Evolutionary conservation across 1,140 invertebrate genomes (phyloP).

Genomic region (Pomacea maculata): DNA sequence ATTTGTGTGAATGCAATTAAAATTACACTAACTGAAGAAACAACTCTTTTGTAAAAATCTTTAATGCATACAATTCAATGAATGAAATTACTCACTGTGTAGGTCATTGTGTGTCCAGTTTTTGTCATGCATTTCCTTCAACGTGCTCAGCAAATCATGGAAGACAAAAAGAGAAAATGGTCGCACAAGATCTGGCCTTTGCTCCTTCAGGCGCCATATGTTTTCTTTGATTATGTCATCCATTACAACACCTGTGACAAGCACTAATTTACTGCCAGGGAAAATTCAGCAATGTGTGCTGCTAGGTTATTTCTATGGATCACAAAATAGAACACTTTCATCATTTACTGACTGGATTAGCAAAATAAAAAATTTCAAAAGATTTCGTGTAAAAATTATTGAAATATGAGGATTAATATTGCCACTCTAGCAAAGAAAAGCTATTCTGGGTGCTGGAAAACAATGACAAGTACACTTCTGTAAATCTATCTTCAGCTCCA

Average conservation of each 20-base stretch:
- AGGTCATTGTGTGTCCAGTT: constrained; percentile 42
- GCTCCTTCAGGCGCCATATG: constrained; percentile 21
- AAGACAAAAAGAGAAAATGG: constrained; percentile 42
- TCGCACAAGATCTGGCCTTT: constrained; percentile 23
- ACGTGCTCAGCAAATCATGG: constrained; percentile 32
- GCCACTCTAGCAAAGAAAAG: too few relatives aligned
- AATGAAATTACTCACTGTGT: constrained; percentile 31
- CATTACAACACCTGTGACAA: constrained; percentile 28
- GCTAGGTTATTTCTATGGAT: background rate
- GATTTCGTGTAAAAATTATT: too few relatives aligned
- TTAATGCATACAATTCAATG: background rate
- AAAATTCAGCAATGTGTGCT: too few relatives aligned
- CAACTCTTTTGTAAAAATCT: background rate
- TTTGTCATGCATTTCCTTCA: constrained; percentile 40
- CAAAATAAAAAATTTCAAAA: too few relatives aligned
- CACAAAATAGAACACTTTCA: background rate
- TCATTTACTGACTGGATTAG: background rate
- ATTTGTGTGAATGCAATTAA: background rate
- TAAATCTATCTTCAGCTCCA: background rate
- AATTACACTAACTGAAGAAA: background rate
- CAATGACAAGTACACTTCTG: too few relatives aligned
- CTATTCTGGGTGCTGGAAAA: too few relatives aligned
- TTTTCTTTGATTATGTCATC: constrained; percentile 38
- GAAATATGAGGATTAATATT: too few relatives aligned
- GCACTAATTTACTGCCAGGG: too few relatives aligned